These are phyloP conservation scores for Baryphthengus martii DNA, from an alignment of 2,113 vertebrate species.

Conservation along the genomic window DNA sequence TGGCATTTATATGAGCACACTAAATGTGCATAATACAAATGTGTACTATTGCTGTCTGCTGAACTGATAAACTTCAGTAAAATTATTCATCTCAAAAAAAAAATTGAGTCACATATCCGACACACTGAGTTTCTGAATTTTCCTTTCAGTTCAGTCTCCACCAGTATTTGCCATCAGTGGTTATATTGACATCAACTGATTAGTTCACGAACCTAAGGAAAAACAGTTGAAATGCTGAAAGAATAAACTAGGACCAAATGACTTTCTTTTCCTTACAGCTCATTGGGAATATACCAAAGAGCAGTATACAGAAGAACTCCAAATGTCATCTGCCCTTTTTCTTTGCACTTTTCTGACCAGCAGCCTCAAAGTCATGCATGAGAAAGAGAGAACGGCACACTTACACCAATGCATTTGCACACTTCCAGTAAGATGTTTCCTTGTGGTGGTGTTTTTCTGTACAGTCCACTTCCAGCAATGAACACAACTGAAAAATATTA, in stretches of 20 bases:
- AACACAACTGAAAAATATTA: conserved; percentile 85
- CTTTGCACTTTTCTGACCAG: not conserved
- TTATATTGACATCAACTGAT: not conserved
- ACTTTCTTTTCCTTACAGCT: not conserved
- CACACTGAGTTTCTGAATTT: not conserved
- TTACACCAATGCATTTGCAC: conserved; percentile 87
- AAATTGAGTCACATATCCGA: not conserved
- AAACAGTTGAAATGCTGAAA: not conserved
- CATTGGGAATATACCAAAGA: not conserved
- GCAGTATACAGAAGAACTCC: not conserved
- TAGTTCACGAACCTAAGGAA: not conserved
- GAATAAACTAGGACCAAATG: not conserved
- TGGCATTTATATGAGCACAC: not conserved
- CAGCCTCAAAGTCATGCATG: not conserved
- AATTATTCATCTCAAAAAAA: not conserved
- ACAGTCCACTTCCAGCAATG: conserved; percentile 85
- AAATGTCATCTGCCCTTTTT: not conserved
- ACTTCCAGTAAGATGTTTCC: conserved; percentile 89
- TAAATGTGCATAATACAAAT: not conserved
- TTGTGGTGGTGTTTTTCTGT: conserved; percentile 87
- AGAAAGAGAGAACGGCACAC: conserved; percentile 49
- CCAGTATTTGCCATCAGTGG: not conserved
- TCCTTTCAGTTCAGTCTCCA: not conserved
- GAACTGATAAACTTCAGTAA: conserved; percentile 23
- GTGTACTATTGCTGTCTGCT: not conserved